Base-by-base conservation (phyloP, 2,888 invertebrate species). In the Tetranychus truncatus region DNA sequence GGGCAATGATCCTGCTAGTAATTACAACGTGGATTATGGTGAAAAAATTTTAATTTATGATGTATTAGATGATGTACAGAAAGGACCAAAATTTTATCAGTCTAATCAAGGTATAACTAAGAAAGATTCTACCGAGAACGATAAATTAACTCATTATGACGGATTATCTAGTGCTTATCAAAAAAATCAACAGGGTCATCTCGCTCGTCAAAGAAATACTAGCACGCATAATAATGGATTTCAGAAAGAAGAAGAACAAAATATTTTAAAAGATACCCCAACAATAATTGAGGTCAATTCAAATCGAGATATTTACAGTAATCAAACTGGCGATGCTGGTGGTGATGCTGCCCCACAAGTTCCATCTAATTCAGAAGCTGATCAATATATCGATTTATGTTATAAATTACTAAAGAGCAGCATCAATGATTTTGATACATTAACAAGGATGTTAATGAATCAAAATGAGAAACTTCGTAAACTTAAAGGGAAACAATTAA, bases 401-500 rank as follows among this genome's bases (percentile, higher is more conserved):
- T 46, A 21, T 11, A 73, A 65, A 73, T 6, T 55, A n/a, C 55
- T 66, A 24, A n/a, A 73, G 6, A 24, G 18, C 55, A n/a, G n/a
- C 21, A 73, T 65, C 45, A n/a, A n/a, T 45, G 72, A 72, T 44
- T 21, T 74, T 69, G 74, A 74, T 15, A 18, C 24, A 67, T 6
- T 74, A 8, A 44, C 67, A 6, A n/a, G 45, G 20, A 24, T 44
- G 11, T 6, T 74, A 15, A 44, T 24, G 34, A n/a, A 55, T 11
- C 77, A 77, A 34, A 77, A 77, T 72, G 77, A 77, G 8, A 77
- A 72, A 45, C 46, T 77, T 5, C 74, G 45, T 45, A 24, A 71
- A 45, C 66, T 77, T 7, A 77, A 77, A 73, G 46, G 44, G 3
- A 75, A 74, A 74, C 76, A 77, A 66, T 45, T 77, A 21, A 67